Evolutionary conservation across 2,888 invertebrate genomes (phyloP), one percentile per base, ranked within the genome.

Genomic region (Catocala fraxini): DNA sequence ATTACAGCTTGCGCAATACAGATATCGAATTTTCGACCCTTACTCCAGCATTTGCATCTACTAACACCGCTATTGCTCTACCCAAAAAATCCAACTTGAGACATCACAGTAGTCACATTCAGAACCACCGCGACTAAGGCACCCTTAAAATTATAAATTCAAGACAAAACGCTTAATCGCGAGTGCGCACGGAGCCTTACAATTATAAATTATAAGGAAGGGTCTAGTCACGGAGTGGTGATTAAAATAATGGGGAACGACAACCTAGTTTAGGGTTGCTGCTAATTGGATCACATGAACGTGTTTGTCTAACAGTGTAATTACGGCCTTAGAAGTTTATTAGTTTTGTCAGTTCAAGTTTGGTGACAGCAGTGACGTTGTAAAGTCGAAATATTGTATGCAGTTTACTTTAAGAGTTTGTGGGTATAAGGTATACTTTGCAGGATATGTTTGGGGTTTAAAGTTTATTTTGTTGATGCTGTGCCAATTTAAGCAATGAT

Each of bases 161-260:
- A 11, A 35, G 39, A 55, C 39, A 45, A 56, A 56, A 49, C 47
- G 47, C 12, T 47, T 13, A 6, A 51, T 59, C 68, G 54, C 41
- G 12, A 66, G 58, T 66, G n/a, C 10, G 42, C 25, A 43, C 11
- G n/a, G 13, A 15, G 35, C 77, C 66, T 68, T 72, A 74, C 70
- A 76, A 79, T 80, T 81, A 80, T 79, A 77, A 82, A 81, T 81
- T 82, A 80, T 75, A 77, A 72, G 70, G 68, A 59, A 73, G 75
- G 81, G 82, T 75, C 75, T 79, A 77, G 82, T 80, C 81, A 82
- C 81, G 82, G 65, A 72, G 71, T 72, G 70, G 82, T 82, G 79
- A 83, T 83, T 83, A 82, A 81, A 81, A 80, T 79, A 77, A 82
- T 79, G 80, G 77, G 52, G 57, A 64, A 69, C 69, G 71, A 76